These are phyloP conservation scores for Psittacula echo DNA, from an alignment of 2,797 vertebrate genomes.

Conservation along the genomic window DNA sequence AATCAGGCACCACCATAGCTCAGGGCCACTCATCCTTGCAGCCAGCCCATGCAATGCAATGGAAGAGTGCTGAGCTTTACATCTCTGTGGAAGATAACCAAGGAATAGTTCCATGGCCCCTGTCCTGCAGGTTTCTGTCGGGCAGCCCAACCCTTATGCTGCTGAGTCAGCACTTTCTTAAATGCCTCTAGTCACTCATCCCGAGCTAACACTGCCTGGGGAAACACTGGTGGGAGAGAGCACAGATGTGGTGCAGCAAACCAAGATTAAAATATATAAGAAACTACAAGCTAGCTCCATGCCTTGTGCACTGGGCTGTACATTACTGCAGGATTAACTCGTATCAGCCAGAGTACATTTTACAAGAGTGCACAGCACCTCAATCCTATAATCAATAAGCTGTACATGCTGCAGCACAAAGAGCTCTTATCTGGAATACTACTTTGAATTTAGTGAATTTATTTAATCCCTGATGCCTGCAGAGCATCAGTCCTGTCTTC, in stretches of 20 bases:
- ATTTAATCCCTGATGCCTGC: constrained; percentile 58
- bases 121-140: background rate
- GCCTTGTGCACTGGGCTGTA: background rate
- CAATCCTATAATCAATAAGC: constrained; percentile 53
- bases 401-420: constrained; percentile 65
- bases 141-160: background rate
- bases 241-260: background rate
- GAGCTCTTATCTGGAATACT: constrained; percentile 54
- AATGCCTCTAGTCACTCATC: background rate
- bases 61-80: background rate
- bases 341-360: background rate
- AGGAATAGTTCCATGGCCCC: background rate
- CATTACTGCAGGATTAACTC: background rate
- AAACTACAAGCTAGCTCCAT: background rate
- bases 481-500: constrained; percentile 36
- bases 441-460: constrained; percentile 53
- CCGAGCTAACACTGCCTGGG: accelerated
- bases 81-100: background rate
- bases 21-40: accelerated
- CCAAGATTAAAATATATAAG: background rate
- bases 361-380: constrained; percentile 51
- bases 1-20: accelerated
- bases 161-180: background rate
- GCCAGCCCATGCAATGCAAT: accelerated
- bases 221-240: background rate